phyloP scores from a whole-genome alignment of 2,888 invertebrate species.

The Sinelater perroti region DNA sequence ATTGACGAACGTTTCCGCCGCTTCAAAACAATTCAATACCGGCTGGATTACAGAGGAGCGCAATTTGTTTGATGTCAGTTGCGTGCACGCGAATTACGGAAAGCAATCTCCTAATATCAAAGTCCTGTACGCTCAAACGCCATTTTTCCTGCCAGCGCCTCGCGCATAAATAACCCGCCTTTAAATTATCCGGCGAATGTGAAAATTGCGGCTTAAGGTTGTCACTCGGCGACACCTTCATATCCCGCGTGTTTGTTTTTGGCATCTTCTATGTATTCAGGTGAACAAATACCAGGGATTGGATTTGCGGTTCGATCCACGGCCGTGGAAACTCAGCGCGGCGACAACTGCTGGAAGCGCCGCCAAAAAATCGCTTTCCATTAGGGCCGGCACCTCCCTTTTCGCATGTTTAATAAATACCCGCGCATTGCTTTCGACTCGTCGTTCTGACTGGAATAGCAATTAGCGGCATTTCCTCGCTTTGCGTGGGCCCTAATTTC shows the following conservation, averaged over 20 bases:
- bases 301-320: constrained; percentile 29
- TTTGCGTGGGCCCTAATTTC: not conserved
- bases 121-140: constrained; percentile 37
- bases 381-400: not conserved
- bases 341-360: not conserved
- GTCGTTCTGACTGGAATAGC: not conserved
- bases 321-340: constrained; percentile 23
- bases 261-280: constrained; percentile 43
- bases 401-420: not conserved
- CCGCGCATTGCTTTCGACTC: not conserved
- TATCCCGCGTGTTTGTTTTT: constrained; percentile 43
- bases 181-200: constrained; percentile 36
- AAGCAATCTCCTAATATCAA: constrained; percentile 39
- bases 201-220: constrained; percentile 39
- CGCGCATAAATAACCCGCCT: constrained; percentile 37
- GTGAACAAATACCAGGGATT: constrained; percentile 41
- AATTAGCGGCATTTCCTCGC: not conserved
- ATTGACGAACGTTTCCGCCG: constrained; percentile 34
- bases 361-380: not conserved
- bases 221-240: constrained; percentile 40
- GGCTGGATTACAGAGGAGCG: constrained; percentile 37
- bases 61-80: constrained; percentile 40
- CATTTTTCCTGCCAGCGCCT: constrained; percentile 36
- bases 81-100: constrained; percentile 38
- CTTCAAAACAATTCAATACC: constrained; percentile 37